Evolutionary conservation across 1,140 invertebrate genomes (phyloP).

Genomic region (Acyrthosiphon pisum): DNA sequence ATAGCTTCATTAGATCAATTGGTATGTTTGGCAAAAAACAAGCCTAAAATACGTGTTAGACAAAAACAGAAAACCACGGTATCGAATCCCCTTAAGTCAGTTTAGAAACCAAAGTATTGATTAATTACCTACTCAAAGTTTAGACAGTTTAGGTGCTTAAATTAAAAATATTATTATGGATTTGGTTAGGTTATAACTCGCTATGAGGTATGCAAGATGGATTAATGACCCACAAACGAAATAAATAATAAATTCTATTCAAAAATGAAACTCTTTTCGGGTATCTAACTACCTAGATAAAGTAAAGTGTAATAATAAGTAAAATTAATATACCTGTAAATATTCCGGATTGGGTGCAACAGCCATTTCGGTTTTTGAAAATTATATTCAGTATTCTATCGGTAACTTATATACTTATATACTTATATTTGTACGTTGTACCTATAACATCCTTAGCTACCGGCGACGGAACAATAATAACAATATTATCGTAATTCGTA

Average conservation of each 20-base stretch:
- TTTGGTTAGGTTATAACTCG: neutral
- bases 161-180: neutral
- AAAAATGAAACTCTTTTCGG: neutral
- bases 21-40: too few species aligned
- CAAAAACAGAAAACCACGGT: too few species aligned
- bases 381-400: neutral
- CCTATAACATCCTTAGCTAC: neutral
- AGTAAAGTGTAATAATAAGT: neutral
- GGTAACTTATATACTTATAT: too few species aligned
- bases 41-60: too few species aligned
- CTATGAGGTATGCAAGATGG: neutral
- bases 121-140: neutral
- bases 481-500: neutral
- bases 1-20: too few species aligned
- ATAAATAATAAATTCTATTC: neutral
- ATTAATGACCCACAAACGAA: neutral
- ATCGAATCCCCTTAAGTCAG: too few species aligned
- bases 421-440: neutral
- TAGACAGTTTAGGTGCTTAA: neutral
- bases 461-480: neutral
- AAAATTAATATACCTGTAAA: slow-evolving; percentile 34
- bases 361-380: slow-evolving; percentile 5
- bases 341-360: slow-evolving; percentile 33
- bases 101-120: neutral
- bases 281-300: neutral